Percentiles rank a stretch among this genome's conserved stretches.
phyloP scores from a whole-genome alignment of 2,888 invertebrate genomes.

The Cetonia aurata region DNA sequence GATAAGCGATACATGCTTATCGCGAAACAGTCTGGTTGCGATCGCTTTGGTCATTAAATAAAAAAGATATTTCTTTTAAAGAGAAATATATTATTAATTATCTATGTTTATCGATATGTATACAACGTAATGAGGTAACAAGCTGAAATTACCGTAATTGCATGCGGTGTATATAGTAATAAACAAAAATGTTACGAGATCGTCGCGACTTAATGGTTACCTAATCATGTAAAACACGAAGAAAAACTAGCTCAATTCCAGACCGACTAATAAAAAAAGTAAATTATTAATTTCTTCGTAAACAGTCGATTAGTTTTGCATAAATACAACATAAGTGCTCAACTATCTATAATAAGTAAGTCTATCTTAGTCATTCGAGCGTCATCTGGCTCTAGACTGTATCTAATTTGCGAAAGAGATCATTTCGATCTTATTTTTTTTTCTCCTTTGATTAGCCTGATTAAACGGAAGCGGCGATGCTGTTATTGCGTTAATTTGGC shows the following conservation, averaged over 20 bases:
- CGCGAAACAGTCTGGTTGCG: neutral
- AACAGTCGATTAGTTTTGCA: conserved; percentile 1
- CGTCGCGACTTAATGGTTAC: neutral
- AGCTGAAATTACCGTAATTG: conserved; percentile 25
- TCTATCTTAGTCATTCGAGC: neutral
- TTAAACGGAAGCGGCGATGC: neutral
- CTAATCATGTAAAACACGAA: neutral
- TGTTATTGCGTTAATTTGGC: neutral
- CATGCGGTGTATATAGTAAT: neutral
- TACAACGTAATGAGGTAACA: conserved; percentile 13
- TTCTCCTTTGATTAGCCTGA: neutral
- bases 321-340: neutral
- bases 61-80: conserved; percentile 1
- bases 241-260: neutral
- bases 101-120: neutral
- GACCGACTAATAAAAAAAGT: neutral
- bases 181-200: conserved; percentile 16
- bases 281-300: conserved; percentile 10
- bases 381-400: neutral
- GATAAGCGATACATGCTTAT: conserved; percentile 1
- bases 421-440: neutral
- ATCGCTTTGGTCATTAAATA: neutral
- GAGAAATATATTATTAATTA: neutral
- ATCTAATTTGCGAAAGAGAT: neutral
- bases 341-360: neutral